phyloP scores from a whole-genome alignment of 2,797 vertebrate genomes.

The Hoplostethus mediterraneus region DNA sequence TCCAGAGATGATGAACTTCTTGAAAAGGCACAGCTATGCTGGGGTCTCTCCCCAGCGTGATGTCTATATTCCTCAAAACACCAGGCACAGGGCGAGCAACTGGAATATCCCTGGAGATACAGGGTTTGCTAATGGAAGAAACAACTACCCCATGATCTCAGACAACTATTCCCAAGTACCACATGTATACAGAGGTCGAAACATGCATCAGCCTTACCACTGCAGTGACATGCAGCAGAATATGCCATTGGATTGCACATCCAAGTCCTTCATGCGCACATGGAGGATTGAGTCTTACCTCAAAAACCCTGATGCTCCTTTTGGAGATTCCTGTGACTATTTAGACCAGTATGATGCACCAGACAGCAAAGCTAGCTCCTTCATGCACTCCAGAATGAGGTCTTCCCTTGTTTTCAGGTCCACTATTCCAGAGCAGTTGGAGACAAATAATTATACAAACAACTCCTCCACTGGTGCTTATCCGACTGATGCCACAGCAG shows the following conservation, averaged over 20 bases:
- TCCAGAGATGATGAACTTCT: conserved; percentile 83
- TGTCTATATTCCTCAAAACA: conserved; percentile 70
- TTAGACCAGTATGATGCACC: conserved; percentile 84
- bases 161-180: conserved; percentile 81
- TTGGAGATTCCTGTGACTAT: conserved; percentile 82
- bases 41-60: conserved; percentile 86
- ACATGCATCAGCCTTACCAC: conserved; percentile 89
- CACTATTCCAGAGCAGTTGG: conserved; percentile 89
- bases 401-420: conserved; percentile 91
- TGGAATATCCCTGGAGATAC: conserved; percentile 90
- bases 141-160: conserved; percentile 71
- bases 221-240: conserved; percentile 92
- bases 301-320: conserved; percentile 85
- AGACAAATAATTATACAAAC: conserved; percentile 86
- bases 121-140: conserved; percentile 76
- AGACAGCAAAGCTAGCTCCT: conserved; percentile 82
- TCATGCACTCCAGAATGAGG: conserved; percentile 87
- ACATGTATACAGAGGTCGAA: conserved; percentile 85
- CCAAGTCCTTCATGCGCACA: conserved; percentile 91
- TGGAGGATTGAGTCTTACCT: conserved; percentile 95
- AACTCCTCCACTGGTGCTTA: conserved; percentile 83
- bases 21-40: conserved; percentile 97
- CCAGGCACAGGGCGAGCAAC: conserved; percentile 79
- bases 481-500: conserved; percentile 74
- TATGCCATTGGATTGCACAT: conserved; percentile 91